Percentiles rank a stretch among this genome's conserved stretches.
These are phyloP conservation scores for Schlechtendalia chinensis DNA, from an alignment of 1,140 invertebrate genomes.

Conservation along the genomic window DNA sequence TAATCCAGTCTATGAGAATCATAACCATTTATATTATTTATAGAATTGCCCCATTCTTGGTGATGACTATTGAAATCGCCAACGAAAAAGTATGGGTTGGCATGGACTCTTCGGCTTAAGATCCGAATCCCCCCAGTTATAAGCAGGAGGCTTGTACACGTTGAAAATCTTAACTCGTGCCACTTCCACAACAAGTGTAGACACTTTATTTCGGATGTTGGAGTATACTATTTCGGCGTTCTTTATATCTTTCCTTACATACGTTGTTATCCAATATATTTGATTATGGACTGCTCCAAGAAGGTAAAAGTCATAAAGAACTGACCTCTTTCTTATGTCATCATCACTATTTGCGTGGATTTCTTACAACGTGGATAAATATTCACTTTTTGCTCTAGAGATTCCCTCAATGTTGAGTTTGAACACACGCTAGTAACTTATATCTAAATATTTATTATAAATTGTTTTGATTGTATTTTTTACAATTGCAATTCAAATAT, in stretches of 20 bases:
- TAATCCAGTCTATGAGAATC: constrained; percentile 12
- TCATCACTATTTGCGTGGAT: not conserved
- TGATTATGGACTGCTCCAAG: not conserved
- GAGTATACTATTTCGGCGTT: not conserved
- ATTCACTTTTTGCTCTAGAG: not conserved
- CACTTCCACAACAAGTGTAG: not conserved
- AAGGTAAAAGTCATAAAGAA: not conserved
- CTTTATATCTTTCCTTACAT: not conserved
- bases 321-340: not conserved
- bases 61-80: not conserved
- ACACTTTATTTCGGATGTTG: not conserved
- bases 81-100: not conserved
- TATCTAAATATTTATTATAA: no score
- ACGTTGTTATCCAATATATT: not conserved
- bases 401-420: not conserved
- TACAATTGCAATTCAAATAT: no score
- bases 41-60: not conserved
- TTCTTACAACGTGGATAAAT: not conserved
- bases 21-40: not conserved
- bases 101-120: not conserved
- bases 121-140: not conserved
- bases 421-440: no score
- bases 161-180: not conserved
- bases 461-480: no score
- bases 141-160: not conserved